Evolutionary conservation across 2,797 vertebrate genomes (phyloP).

Genomic region (Gila robusta): DNA sequence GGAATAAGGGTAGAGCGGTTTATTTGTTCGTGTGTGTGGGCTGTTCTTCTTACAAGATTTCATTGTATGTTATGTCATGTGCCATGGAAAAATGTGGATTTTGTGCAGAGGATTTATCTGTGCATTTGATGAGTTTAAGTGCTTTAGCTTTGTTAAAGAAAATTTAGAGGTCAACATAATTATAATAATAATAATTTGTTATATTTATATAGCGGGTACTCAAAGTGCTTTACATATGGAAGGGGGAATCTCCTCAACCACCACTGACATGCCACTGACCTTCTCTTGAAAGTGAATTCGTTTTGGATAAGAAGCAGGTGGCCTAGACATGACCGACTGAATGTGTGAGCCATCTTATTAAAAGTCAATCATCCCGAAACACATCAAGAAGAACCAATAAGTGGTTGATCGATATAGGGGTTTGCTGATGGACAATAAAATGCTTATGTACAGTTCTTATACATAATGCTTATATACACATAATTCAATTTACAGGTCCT

Average conservation of each 20-base stretch:
- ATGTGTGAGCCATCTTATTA: not conserved
- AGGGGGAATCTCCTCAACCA: too few relatives aligned
- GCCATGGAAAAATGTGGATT: not conserved
- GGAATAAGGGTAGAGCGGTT: slow-evolving; percentile 19
- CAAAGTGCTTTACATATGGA: too few relatives aligned
- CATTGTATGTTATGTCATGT: not conserved
- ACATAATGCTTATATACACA: not conserved
- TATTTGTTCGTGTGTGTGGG: not conserved
- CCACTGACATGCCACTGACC: not conserved
- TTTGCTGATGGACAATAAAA: not conserved
- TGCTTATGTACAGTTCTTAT: not conserved
- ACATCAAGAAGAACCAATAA: not conserved
- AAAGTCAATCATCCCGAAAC: not conserved
- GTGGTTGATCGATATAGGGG: not conserved
- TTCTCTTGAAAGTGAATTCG: not conserved
- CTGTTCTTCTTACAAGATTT: slow-evolving; percentile 6
- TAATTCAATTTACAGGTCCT: not conserved
- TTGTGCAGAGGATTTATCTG: not conserved
- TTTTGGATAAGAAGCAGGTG: not conserved
- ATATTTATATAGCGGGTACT: too few relatives aligned
- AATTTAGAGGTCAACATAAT: not conserved
- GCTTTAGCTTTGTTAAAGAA: not conserved
- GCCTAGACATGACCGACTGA: not conserved
- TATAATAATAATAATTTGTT: too few relatives aligned
- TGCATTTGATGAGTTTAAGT: not conserved